These are phyloP conservation scores for Cryptus armator DNA, from an alignment of 2,888 invertebrate species.

Conservation along the genomic window DNA sequence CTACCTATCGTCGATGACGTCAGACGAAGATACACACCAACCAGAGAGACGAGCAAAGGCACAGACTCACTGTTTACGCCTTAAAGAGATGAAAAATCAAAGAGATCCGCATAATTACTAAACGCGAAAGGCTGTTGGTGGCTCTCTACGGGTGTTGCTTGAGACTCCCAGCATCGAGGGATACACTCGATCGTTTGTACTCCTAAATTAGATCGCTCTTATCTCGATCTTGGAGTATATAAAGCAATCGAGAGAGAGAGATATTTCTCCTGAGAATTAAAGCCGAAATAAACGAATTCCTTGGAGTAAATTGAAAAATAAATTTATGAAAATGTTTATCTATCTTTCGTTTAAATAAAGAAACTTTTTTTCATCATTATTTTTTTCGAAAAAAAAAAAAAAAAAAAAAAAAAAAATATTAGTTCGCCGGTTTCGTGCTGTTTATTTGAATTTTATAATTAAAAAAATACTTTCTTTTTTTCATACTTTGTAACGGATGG, in stretches of 20 bases:
- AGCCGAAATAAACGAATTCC: neutral
- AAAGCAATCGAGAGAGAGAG: neutral
- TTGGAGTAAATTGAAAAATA: too few species aligned
- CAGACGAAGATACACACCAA: neutral
- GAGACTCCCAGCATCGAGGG: neutral
- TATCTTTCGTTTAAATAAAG: too few species aligned
- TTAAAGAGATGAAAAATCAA: neutral
- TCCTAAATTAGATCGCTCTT: slow-evolving; percentile 7
- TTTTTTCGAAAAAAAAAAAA: too few species aligned
- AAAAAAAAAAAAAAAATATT: too few species aligned
- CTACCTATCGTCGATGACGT: slow-evolving; percentile 11
- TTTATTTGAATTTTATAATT: too few species aligned
- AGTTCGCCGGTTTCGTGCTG: too few species aligned
- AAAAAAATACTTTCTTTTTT: too few species aligned
- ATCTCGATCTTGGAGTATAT: neutral
- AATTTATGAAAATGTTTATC: too few species aligned
- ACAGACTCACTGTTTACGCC: neutral
- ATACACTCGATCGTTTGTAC: slow-evolving; percentile 11
- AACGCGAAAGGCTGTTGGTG: neutral
- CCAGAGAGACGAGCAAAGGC: neutral
- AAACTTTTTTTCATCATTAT: too few species aligned
- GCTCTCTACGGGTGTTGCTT: neutral
- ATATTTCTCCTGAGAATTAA: neutral
- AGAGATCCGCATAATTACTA: slow-evolving; percentile 14
- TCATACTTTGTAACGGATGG: too few species aligned